Evolutionary conservation across 1,140 invertebrate species (phyloP).

Genomic region (Magallana ariakensis): DNA sequence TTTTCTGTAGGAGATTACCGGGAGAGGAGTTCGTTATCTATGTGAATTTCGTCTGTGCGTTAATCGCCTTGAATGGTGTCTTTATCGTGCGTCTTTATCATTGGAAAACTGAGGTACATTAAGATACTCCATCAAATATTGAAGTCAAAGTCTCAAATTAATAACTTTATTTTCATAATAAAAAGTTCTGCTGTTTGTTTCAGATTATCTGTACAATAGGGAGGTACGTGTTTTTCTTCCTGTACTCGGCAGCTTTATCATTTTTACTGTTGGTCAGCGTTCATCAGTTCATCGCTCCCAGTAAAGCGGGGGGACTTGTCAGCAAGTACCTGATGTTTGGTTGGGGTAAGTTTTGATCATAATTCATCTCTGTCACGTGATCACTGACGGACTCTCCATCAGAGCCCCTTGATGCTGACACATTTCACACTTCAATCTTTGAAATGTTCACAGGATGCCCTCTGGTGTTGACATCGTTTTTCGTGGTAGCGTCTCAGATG

Average conservation of each 20-base stretch:
- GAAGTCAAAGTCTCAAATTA: neutral
- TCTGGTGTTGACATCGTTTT: conserved; percentile 26
- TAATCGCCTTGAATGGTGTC: neutral
- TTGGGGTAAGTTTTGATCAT: conserved; percentile 58
- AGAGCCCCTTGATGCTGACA: too few relatives aligned
- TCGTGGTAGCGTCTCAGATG: conserved; percentile 45
- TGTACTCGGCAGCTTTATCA: conserved; percentile 59
- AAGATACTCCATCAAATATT: neutral
- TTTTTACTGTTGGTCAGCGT: conserved; percentile 61
- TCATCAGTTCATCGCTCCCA: conserved; percentile 50
- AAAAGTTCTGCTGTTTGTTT: neutral
- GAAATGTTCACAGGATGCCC: conserved; percentile 49
- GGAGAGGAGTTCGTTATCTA: conserved; percentile 29
- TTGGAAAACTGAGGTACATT: neutral
- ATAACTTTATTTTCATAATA: too few relatives aligned
- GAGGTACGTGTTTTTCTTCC: conserved; percentile 55
- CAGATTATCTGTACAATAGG: conserved; percentile 57
- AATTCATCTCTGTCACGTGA: too few relatives aligned
- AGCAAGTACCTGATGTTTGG: conserved; percentile 62
- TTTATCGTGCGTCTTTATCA: neutral
- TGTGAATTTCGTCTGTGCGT: neutral
- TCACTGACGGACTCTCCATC: too few relatives aligned
- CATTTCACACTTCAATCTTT: too few relatives aligned
- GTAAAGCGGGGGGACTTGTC: neutral
- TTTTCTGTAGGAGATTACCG: neutral